Base-by-base conservation (phyloP, 2,113 vertebrate genomes). In the Phylloscopus trochiloides region DNA sequence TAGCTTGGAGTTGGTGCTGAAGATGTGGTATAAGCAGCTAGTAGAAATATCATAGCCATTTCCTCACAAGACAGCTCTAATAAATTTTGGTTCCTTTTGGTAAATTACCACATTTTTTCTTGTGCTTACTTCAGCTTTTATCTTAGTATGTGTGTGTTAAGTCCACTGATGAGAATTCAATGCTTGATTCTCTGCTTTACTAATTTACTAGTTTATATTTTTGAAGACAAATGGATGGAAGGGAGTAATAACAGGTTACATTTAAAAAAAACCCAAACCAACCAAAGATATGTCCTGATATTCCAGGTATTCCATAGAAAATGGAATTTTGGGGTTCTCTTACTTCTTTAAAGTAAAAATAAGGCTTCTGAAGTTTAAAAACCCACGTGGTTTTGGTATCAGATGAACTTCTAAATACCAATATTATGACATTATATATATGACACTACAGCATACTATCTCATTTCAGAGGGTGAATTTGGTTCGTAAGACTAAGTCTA, bases 1-100 rank as follows among this genome's bases (percentile, higher is more conserved):
- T 96, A 95, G 47, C 77, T 86, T 92, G 70, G 73, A 96, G 96
- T 95, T 94, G 94, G 79, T 93, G 58, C 88, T 34, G 36, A 83
- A 94, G 92, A 92, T 89, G 65, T 0, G 5, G 40, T 88, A 80
- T 80, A 91, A 96, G 83, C 36, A 95, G 88, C 90, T 90, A 92
- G 93, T 65, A 71, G 88, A 97, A 95, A 86, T 94, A 93, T 95
- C 94, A 54, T 80, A 93, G 63, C 57, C 58, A 73, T 88, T 93
- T 95, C 81, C 86, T 88, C 74, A 86, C 55, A 86, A 95, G 92
- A 95, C 85, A 95, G 92, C 59, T 68, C 34, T 71, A 95, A 94
- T 95, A 95, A 93, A 96, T 90, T 89, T 95, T 50, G 6, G 31
- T 73, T 91, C 61, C 68, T 96, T 94, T 96, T 83, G 7, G 81